Percentiles rank a stretch among this genome's conserved stretches.
phyloP scores from a whole-genome alignment of 2,113 vertebrate genomes.

The Podarcis muralis region DNA sequence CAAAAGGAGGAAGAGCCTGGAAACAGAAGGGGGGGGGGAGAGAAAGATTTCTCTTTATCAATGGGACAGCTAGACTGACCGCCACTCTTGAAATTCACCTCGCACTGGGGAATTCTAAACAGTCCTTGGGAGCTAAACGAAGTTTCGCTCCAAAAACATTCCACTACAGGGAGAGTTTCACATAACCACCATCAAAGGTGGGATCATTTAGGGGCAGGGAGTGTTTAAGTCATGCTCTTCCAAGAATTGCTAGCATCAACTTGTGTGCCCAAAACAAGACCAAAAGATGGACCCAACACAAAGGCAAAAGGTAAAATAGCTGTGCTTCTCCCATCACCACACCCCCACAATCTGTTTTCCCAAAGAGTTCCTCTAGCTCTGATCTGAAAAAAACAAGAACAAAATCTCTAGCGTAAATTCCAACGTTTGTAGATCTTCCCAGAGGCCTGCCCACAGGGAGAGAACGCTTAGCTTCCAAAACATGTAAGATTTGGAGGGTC shows the following conservation, averaged over 20 bases:
- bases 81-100: background rate
- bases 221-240: background rate
- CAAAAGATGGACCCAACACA: background rate
- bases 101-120: background rate
- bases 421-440: background rate
- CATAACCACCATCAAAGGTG: background rate
- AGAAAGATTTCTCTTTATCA: background rate
- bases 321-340: background rate
- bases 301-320: background rate
- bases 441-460: slow-evolving; percentile 11
- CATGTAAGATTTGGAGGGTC: background rate
- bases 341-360: background rate
- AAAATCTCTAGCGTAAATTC: background rate
- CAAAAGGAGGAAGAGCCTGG: background rate
- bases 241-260: background rate
- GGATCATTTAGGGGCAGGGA: background rate
- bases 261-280: background rate
- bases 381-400: background rate
- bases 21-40: background rate
- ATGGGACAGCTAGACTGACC: background rate
- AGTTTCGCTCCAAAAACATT: background rate
- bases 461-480: background rate
- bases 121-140: background rate
- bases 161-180: background rate
- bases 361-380: background rate